A percentile compares a stretch with the other conserved stretches of the same genome.
These are phyloP conservation scores for Spilarctia lutea DNA, from an alignment of 2,888 invertebrate genomes.

Conservation along the genomic window DNA sequence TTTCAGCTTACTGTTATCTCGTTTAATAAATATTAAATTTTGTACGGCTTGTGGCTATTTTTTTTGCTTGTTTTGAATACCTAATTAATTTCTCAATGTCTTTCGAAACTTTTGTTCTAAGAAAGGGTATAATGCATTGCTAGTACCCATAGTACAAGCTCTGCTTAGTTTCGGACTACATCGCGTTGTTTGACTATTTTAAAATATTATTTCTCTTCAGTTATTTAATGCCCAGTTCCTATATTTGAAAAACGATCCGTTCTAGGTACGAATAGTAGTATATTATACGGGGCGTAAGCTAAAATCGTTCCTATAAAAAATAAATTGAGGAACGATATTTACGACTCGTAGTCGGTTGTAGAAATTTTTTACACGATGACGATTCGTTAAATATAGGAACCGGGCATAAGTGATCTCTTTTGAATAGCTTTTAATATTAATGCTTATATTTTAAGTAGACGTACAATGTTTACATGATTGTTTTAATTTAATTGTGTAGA, in stretches of 20 bases:
- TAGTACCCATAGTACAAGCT: too few relatives aligned
- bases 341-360: too few relatives aligned
- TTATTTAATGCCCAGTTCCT: too few relatives aligned
- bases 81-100: neutral
- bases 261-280: too few relatives aligned
- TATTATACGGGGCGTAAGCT: too few relatives aligned
- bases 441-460: neutral
- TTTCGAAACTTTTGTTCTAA: neutral
- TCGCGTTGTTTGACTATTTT: too few relatives aligned
- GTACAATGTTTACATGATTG: neutral
- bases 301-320: too few relatives aligned
- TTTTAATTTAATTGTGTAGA: neutral
- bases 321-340: too few relatives aligned
- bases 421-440: neutral
- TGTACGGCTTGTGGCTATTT: neutral
- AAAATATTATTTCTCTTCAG: neutral
- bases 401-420: conserved; percentile 1
- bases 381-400: too few relatives aligned
- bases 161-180: too few relatives aligned
- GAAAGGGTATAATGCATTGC: neutral
- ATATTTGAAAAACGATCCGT: too few relatives aligned
- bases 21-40: neutral
- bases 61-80: neutral
- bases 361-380: too few relatives aligned
- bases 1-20: neutral